These are phyloP conservation scores for Nanger granti DNA, from an alignment of 2,113 vertebrate genomes.

Conservation along the genomic window DNA sequence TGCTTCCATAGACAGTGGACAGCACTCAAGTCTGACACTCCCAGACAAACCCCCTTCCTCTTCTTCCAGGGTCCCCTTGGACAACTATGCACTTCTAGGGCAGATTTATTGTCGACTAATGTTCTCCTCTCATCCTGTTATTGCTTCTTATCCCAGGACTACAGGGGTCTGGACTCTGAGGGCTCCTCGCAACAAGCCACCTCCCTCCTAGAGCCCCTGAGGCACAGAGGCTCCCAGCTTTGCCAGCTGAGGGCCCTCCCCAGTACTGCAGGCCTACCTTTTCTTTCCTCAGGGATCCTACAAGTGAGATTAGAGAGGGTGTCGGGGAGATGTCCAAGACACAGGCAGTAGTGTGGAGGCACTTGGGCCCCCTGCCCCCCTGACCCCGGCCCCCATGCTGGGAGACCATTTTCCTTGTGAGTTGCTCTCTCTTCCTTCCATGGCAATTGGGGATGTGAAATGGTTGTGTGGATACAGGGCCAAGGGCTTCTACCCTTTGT, in stretches of 20 bases:
- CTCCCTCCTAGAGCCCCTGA: background rate
- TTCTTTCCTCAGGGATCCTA: background rate
- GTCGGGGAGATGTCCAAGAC: background rate
- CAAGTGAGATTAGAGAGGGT: background rate
- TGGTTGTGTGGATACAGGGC: background rate
- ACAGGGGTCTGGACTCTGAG: background rate
- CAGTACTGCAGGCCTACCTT: background rate
- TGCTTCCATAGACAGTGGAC: background rate
- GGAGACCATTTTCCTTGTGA: background rate
- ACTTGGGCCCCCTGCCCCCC: background rate
- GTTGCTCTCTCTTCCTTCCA: background rate
- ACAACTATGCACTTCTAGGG: background rate
- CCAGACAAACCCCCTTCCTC: background rate
- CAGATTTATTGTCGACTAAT: background rate
- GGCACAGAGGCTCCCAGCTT: background rate
- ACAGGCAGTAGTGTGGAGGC: background rate
- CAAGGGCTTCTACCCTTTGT: background rate
- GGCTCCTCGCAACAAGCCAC: background rate
- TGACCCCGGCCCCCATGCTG: background rate
- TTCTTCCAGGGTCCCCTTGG: background rate
- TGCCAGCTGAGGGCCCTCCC: background rate
- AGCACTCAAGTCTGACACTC: background rate
- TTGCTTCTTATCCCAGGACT: background rate
- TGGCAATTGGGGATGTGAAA: background rate
- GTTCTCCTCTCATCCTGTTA: background rate